A percentile compares a stretch with the other conserved stretches of the same genome.
These are phyloP conservation scores for Sebastes matsubarae DNA, from an alignment of 2,797 vertebrate genomes.

Conservation along the genomic window DNA sequence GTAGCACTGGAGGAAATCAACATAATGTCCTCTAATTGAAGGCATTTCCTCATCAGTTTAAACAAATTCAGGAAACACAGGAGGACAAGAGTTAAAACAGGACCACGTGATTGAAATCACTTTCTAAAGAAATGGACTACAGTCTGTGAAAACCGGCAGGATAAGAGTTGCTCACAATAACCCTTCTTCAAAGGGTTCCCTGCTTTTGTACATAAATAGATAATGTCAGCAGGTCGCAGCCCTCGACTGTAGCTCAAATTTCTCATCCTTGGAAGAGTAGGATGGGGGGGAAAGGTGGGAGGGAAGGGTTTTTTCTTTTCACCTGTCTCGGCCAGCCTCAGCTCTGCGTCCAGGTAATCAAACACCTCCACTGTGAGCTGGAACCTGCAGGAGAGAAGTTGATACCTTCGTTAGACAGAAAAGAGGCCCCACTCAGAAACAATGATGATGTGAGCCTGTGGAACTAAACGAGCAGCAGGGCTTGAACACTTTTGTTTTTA, in stretches of 20 bases:
- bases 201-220: conserved; percentile 52
- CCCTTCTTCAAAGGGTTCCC: conserved; percentile 4
- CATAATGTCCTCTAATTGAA: conserved; percentile 60
- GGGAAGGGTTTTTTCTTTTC: conserved; percentile 53
- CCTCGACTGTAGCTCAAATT: conserved; percentile 58
- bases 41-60: conserved; percentile 62
- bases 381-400: conserved; percentile 85
- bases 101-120: background rate
- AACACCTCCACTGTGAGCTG: conserved; percentile 98
- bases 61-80: conserved; percentile 20
- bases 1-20: conserved; percentile 55
- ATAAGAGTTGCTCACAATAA: conserved; percentile 17
- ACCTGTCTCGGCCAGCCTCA: conserved; percentile 95
- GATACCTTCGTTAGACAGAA: conserved; percentile 58
- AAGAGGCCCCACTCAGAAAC: conserved; percentile 14
- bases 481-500: background rate
- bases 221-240: conserved; percentile 50
- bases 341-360: conserved; percentile 95
- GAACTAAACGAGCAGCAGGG: conserved; percentile 9
- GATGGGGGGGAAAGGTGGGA: conserved; percentile 23
- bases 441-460: background rate
- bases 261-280: conserved; percentile 40
- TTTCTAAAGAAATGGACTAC: background rate
- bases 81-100: conserved; percentile 5
- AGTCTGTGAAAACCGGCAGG: conserved; percentile 7